phyloP scores from a whole-genome alignment of 2,797 vertebrate species.

The Pangasius djambal region DNA sequence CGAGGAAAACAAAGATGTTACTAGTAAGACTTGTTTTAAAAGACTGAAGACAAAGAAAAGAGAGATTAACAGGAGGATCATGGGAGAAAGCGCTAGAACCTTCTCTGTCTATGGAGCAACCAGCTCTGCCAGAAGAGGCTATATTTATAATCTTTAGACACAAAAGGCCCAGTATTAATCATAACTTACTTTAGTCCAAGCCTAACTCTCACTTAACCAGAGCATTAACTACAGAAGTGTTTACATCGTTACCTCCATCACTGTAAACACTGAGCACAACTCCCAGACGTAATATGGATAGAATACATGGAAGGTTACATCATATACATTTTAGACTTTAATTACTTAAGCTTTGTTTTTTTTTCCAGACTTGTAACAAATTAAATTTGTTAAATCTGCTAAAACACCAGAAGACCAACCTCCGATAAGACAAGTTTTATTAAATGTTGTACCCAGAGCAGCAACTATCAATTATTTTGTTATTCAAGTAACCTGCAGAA shows the following conservation, averaged over 20 bases:
- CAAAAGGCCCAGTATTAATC: background rate
- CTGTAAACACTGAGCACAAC: background rate
- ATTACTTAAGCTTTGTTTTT: background rate
- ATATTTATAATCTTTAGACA: background rate
- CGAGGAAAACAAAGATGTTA: conserved; percentile 47
- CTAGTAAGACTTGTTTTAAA: conserved; percentile 23
- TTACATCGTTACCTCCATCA: background rate
- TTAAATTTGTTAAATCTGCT: no score
- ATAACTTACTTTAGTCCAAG: background rate
- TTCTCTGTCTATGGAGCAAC: background rate
- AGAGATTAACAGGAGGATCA: conserved; percentile 26
- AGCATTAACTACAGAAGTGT: background rate
- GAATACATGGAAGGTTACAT: background rate
- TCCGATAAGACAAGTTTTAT: background rate
- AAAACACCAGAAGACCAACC: background rate
- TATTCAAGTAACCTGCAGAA: background rate
- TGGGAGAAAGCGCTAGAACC: conserved; percentile 6
- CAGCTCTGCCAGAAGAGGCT: background rate
- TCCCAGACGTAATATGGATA: background rate
- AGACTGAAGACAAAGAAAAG: conserved; percentile 44
- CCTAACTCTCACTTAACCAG: background rate
- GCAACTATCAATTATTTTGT: background rate
- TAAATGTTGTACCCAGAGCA: background rate
- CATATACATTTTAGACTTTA: background rate
- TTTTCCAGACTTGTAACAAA: background rate